phyloP scores from a whole-genome alignment of 2,888 invertebrate species.

The Tillus elongatus region DNA sequence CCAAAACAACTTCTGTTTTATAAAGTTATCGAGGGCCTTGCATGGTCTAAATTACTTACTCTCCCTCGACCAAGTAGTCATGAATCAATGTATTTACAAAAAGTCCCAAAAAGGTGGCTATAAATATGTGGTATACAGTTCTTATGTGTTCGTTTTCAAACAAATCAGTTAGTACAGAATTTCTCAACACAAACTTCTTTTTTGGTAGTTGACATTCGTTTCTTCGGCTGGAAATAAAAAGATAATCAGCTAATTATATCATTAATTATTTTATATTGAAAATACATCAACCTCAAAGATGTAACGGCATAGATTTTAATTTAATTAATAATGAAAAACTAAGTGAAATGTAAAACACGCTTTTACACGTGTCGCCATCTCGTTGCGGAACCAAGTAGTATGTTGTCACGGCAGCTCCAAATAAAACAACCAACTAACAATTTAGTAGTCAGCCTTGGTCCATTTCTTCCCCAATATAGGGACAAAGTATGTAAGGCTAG shows the following conservation, averaged over 20 bases:
- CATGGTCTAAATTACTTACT: conserved; percentile 51
- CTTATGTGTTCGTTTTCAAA: conserved; percentile 19
- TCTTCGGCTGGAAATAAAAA: conserved; percentile 10
- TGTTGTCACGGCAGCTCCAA: no score
- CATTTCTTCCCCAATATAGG: no score
- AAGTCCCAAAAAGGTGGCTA: conserved; percentile 15
- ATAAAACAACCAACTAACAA: no score
- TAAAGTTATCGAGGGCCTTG: conserved; percentile 7
- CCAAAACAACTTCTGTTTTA: conserved; percentile 10
- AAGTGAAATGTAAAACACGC: not conserved
- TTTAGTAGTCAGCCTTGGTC: no score
- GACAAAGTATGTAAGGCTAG: no score
- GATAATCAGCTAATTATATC: no score
- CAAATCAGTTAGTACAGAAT: conserved; percentile 18
- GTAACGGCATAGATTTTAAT: not conserved
- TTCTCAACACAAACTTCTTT: conserved; percentile 15
- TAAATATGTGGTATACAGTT: conserved; percentile 19
- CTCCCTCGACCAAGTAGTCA: conserved; percentile 65
- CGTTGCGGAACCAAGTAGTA: no score
- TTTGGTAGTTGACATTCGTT: conserved; percentile 8
- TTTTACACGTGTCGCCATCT: no score
- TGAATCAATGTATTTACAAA: conserved; percentile 43
- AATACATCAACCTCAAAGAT: no score
- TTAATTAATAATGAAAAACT: not conserved
- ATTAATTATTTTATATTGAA: no score